These are phyloP conservation scores for Lamellibrachia satsuma DNA, from an alignment of 2,888 invertebrate species.

Conservation along the genomic window DNA sequence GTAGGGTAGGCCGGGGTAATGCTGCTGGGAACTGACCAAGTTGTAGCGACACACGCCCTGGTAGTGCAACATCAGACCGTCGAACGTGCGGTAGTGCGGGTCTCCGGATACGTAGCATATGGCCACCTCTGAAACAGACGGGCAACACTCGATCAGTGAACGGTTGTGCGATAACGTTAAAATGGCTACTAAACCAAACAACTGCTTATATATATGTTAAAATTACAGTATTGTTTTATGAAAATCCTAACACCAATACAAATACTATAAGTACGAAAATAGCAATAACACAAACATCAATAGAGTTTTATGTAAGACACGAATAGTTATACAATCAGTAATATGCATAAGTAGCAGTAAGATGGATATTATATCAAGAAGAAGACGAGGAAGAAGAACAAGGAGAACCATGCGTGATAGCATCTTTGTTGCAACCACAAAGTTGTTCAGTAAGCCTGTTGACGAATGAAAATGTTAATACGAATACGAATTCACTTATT, in stretches of 20 bases:
- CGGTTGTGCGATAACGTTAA: not conserved
- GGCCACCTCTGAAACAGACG: conserved; percentile 1
- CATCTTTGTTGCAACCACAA: not conserved
- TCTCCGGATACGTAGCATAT: conserved; percentile 25
- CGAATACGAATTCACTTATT: too few species aligned
- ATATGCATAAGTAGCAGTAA: too few species aligned
- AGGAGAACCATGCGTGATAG: not conserved
- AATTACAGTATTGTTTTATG: too few species aligned
- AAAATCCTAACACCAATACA: too few species aligned
- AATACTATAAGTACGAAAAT: too few species aligned
- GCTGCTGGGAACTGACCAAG: not conserved
- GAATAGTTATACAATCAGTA: too few species aligned
- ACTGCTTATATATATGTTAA: not conserved
- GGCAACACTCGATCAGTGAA: not conserved
- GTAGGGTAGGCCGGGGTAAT: not conserved
- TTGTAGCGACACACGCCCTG: conserved; percentile 25
- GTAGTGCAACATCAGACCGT: conserved; percentile 19
- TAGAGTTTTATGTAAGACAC: too few species aligned
- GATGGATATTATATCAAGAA: too few species aligned
- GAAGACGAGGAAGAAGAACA: not conserved
- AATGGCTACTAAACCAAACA: not conserved
- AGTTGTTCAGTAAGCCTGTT: not conserved
- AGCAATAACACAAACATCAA: too few species aligned
- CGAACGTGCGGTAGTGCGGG: conserved; percentile 24
- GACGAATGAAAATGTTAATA: not conserved